A percentile compares a stretch with the other conserved stretches of the same genome.
Conservation (phyloP, 2,113 vertebrate genomes). For the Otolemur garnettii region DNA sequence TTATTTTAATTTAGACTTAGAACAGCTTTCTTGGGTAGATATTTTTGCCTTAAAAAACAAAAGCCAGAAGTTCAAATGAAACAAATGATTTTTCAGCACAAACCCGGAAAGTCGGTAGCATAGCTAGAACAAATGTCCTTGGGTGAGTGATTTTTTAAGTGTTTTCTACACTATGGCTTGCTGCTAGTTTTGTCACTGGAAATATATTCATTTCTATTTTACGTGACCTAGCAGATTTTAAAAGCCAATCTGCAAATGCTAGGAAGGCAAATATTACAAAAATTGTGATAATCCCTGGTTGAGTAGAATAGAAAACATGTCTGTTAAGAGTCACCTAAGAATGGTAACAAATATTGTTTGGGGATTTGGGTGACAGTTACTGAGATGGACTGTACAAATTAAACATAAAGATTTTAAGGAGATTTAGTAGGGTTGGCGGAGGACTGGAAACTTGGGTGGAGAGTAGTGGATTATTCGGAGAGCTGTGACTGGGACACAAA, state of each 20-base stretch:
- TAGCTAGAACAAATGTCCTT: not conserved
- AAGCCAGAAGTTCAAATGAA: not conserved
- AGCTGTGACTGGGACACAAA: not conserved
- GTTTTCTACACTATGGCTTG: not conserved
- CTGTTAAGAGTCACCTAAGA: not conserved
- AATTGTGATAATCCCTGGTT: not conserved
- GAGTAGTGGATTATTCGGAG: not conserved
- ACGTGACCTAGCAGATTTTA: not conserved
- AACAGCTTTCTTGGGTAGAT: not conserved
- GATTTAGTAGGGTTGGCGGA: not conserved
- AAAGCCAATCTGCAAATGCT: not conserved
- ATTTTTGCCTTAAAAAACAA: not conserved
- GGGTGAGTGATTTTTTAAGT: not conserved
- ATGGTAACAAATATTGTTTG: not conserved
- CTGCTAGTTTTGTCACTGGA: not conserved
- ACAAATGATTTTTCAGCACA: not conserved
- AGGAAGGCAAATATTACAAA: not conserved
- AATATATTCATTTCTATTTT: not conserved
- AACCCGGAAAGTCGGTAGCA: not conserved
- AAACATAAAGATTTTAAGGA: not conserved
- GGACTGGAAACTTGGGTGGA: not conserved
- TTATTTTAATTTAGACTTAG: not conserved
- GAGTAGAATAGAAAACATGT: not conserved
- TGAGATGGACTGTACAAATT: not conserved
- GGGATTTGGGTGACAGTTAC: not conserved